A percentile compares a stretch with the other conserved stretches of the same genome.
phyloP scores from a whole-genome alignment of 2,113 vertebrate species.

The Marmota flaviventris region DNA sequence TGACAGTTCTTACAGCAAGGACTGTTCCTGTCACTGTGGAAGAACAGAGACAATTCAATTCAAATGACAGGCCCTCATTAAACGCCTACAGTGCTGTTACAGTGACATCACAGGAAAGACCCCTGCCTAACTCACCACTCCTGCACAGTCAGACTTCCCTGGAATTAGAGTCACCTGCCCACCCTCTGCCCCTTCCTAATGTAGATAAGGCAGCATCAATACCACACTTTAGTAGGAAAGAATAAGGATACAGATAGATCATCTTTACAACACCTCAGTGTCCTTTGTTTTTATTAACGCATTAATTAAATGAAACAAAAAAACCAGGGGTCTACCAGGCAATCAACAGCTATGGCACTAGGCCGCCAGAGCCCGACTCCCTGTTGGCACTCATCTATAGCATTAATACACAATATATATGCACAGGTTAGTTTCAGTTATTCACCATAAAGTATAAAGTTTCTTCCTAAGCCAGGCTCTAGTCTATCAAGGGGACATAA shows the following conservation, averaged over 20 bases:
- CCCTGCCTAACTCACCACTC: not conserved
- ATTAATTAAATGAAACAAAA: not conserved
- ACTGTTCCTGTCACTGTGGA: slow-evolving; percentile 95
- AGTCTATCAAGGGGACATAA: not conserved
- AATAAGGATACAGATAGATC: no score
- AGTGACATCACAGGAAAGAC: not conserved
- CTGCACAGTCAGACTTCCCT: rapidly evolving
- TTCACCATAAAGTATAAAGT: not conserved
- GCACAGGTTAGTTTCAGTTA: not conserved
- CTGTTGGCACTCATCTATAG: not conserved
- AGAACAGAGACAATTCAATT: not conserved
- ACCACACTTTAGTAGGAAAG: not conserved
- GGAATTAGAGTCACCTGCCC: no score
- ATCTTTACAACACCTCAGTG: not conserved
- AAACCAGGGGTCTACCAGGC: not conserved
- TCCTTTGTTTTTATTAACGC: not conserved
- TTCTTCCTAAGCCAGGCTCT: not conserved
- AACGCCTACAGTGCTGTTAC: rapidly evolving
- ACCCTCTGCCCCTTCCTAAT: rapidly evolving
- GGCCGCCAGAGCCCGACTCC: not conserved
- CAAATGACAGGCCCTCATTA: not conserved
- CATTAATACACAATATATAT: rapidly evolving
- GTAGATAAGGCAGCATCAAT: not conserved
- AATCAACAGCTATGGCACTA: not conserved
- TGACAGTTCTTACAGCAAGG: slow-evolving; percentile 95